A percentile compares a stretch with the other conserved stretches of the same genome.
Conservation (phyloP, 2,888 invertebrate species). For the Helicoverpa assulta region DNA sequence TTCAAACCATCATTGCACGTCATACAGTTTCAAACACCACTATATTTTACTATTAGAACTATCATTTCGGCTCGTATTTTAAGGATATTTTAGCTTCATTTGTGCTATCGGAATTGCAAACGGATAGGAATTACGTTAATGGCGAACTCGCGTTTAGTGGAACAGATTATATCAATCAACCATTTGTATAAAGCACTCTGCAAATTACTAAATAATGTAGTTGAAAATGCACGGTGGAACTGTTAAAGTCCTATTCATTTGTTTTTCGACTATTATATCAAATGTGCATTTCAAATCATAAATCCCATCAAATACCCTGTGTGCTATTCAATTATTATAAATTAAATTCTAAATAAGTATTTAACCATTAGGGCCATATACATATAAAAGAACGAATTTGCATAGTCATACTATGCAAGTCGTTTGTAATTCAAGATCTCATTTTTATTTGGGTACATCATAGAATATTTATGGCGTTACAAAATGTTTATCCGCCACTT, state of each 20-base stretch:
- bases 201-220: not conserved
- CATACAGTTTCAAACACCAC: conserved; percentile 13
- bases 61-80: conserved; percentile 6
- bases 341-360: too few relatives aligned
- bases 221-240: not conserved
- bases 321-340: too few relatives aligned
- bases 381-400: too few relatives aligned
- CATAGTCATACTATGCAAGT: too few relatives aligned
- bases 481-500: conserved; percentile 33
- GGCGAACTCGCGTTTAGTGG: not conserved
- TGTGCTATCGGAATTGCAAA: not conserved
- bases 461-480: conserved; percentile 32
- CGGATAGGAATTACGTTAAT: conserved; percentile 11
- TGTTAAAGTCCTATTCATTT: not conserved
- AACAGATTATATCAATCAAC: not conserved
- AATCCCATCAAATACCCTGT: not conserved
- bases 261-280: not conserved
- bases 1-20: conserved; percentile 23
- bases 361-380: too few relatives aligned
- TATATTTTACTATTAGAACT: conserved; percentile 23
- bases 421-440: not conserved
- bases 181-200: conserved; percentile 1
- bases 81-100: not conserved
- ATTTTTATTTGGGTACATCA: conserved; percentile 32
- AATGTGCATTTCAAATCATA: not conserved